Percentiles rank a stretch among this genome's conserved stretches.
Conservation (phyloP, 1,140 invertebrate genomes). For the Platyscapa corneri region DNA sequence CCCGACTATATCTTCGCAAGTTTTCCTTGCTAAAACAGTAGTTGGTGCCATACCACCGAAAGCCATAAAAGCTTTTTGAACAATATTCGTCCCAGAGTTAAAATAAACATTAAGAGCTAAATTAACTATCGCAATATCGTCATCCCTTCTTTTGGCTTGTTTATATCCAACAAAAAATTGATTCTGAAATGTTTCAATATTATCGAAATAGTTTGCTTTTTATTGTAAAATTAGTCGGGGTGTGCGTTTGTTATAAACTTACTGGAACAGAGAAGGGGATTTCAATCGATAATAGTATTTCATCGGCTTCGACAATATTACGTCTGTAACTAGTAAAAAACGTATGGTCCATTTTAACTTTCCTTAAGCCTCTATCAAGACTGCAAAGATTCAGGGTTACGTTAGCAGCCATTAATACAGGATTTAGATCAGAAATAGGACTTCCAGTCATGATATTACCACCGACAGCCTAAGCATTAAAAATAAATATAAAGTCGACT, state of each 20-base stretch:
- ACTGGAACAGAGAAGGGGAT: slow-evolving; percentile 78
- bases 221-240: too few relatives aligned
- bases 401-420: slow-evolving; percentile 88
- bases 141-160: slow-evolving; percentile 91
- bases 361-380: slow-evolving; percentile 75
- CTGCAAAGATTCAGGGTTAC: slow-evolving; percentile 70
- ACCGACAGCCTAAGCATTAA: slow-evolving; percentile 79
- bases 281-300: slow-evolving; percentile 86
- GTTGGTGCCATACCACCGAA: slow-evolving; percentile 94
- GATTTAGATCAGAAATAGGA: slow-evolving; percentile 96
- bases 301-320: slow-evolving; percentile 84
- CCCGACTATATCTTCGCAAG: slow-evolving; percentile 79
- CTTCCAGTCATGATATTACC: slow-evolving; percentile 97
- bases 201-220: neutral
- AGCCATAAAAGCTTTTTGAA: slow-evolving; percentile 81
- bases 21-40: slow-evolving; percentile 84
- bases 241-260: too few relatives aligned
- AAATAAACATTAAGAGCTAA: slow-evolving; percentile 84
- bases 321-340: slow-evolving; percentile 93
- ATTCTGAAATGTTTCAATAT: slow-evolving; percentile 71
- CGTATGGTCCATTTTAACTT: slow-evolving; percentile 83
- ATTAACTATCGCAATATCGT: slow-evolving; percentile 97
- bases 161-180: slow-evolving; percentile 93
- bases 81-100: slow-evolving; percentile 72
- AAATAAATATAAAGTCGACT: neutral